A percentile compares a stretch with the other conserved stretches of the same genome.
These are phyloP conservation scores for Bicyclus anynana DNA, from an alignment of 1,140 invertebrate species.

Conservation along the genomic window DNA sequence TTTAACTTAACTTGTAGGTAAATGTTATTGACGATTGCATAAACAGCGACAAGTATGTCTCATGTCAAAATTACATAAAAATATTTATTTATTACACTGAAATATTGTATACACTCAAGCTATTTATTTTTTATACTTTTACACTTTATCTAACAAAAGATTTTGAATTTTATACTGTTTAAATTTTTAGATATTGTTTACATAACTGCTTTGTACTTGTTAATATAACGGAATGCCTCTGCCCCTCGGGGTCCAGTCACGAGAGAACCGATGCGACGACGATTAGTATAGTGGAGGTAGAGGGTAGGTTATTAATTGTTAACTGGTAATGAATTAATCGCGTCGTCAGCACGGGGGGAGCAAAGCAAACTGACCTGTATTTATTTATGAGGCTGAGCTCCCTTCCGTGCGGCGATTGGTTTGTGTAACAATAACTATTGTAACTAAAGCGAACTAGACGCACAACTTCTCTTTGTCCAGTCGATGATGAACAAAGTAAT, in stretches of 20 bases:
- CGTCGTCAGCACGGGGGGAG: background rate
- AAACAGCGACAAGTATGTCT: background rate
- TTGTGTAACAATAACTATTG: conserved; percentile 1
- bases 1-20: too few species aligned
- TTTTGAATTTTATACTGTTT: background rate
- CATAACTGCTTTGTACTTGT: background rate
- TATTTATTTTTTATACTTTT: conserved; percentile 4
- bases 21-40: background rate
- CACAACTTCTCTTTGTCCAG: background rate
- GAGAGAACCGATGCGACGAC: background rate
- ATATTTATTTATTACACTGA: background rate
- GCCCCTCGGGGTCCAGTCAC: background rate
- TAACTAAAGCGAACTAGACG: background rate
- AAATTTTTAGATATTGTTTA: background rate
- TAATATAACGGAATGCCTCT: background rate
- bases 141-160: background rate
- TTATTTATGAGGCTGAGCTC: conserved; percentile 18
- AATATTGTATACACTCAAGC: background rate
- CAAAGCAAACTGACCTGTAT: conserved; percentile 17
- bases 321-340: background rate
- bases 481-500: background rate
- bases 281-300: conserved; percentile 14
- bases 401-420: background rate
- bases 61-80: background rate
- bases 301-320: conserved; percentile 17